Conservation (phyloP, 2,888 invertebrate species). For the Agrochola litura region DNA sequence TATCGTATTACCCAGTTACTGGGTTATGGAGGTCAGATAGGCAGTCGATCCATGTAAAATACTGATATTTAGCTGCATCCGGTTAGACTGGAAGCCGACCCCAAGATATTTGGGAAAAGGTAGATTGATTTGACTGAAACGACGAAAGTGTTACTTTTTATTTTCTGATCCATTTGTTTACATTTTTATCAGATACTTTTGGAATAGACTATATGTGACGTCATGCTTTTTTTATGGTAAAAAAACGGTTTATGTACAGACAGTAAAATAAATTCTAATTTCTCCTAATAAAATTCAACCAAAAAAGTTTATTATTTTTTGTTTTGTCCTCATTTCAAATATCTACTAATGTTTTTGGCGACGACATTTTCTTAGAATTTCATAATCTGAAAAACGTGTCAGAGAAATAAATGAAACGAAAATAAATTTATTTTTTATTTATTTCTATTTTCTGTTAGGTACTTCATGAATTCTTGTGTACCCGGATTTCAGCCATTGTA, state of each 20-base stretch:
- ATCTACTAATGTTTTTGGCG: background rate
- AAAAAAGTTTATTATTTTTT: background rate
- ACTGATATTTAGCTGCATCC: too few relatives aligned
- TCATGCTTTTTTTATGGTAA: background rate
- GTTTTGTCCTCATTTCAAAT: constrained; percentile 1
- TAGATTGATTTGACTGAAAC: too few relatives aligned
- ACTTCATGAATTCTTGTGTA: background rate
- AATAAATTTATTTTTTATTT: constrained; percentile 8
- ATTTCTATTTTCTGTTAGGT: background rate
- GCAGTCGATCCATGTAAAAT: too few relatives aligned
- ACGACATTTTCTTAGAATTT: constrained; percentile 13
- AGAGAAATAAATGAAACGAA: constrained; percentile 13
- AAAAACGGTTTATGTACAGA: background rate
- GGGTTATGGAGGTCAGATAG: too few relatives aligned
- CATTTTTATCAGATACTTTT: too few relatives aligned
- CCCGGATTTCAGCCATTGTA: background rate
- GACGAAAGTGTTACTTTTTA: too few relatives aligned
- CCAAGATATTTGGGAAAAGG: too few relatives aligned
- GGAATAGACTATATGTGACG: background rate
- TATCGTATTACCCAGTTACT: too few relatives aligned
- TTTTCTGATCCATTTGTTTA: too few relatives aligned
- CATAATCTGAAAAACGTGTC: background rate
- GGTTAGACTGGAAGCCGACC: too few relatives aligned
- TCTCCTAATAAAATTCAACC: background rate
- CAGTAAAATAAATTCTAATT: constrained; percentile 7